Percentiles rank a stretch among this genome's conserved stretches.
These are phyloP conservation scores for Streblospio benedicti DNA, from an alignment of 1,140 invertebrate genomes.

Conservation along the genomic window DNA sequence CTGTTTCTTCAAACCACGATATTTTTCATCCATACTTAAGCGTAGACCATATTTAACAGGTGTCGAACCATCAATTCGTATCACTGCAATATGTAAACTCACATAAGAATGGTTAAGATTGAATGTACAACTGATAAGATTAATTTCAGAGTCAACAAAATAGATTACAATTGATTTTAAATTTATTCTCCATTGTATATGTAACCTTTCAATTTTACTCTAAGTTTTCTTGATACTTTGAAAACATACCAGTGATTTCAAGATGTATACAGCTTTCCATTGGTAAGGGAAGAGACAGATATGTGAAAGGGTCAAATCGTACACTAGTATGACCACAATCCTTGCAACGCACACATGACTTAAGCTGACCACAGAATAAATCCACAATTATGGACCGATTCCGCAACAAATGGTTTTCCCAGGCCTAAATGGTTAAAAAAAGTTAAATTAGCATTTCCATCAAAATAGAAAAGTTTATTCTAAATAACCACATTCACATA, in stretches of 20 bases:
- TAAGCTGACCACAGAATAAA: slow-evolving; percentile 81
- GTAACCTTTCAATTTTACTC: too few species aligned
- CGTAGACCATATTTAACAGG: slow-evolving; percentile 74
- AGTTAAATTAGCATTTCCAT: background rate
- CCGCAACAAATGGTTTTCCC: slow-evolving; percentile 69
- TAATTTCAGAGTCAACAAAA: background rate
- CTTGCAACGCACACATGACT: slow-evolving; percentile 69
- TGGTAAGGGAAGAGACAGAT: slow-evolving; percentile 74
- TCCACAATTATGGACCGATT: slow-evolving; percentile 79
- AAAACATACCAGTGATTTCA: slow-evolving; percentile 53
- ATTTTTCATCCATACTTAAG: slow-evolving; percentile 69
- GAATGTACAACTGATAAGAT: background rate
- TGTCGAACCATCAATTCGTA: slow-evolving; percentile 65
- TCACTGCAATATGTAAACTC: slow-evolving; percentile 51
- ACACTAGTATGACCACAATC: slow-evolving; percentile 71
- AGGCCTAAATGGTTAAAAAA: slow-evolving; percentile 52
- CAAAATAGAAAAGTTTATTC: background rate
- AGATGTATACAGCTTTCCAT: slow-evolving; percentile 52
- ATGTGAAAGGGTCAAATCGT: slow-evolving; percentile 80
- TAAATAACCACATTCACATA: background rate
- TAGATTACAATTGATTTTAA: slow-evolving; percentile 17
- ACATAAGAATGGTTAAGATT: background rate
- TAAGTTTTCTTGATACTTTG: too few species aligned
- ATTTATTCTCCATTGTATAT: too few species aligned
- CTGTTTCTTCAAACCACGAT: slow-evolving; percentile 62